Percentiles rank a stretch among this genome's conserved stretches.
phyloP scores from a whole-genome alignment of 2,797 vertebrate genomes.

The Gymnopithys bicolor region DNA sequence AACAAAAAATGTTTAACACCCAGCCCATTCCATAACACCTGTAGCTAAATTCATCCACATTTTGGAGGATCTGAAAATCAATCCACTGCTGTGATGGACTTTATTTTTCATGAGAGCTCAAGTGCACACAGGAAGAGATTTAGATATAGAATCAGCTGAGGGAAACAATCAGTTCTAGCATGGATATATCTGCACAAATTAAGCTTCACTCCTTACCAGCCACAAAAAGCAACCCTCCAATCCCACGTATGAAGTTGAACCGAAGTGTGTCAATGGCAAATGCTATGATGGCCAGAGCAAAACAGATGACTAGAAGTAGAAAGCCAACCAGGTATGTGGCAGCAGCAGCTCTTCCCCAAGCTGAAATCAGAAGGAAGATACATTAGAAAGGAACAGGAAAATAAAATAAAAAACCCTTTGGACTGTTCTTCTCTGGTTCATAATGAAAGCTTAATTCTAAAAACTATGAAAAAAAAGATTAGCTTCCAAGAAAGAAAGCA shows the following conservation, averaged over 20 bases:
- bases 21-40: background rate
- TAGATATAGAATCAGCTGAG: background rate
- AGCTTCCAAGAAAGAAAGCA: background rate
- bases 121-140: background rate
- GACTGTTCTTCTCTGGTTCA: background rate
- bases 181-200: background rate
- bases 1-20: background rate
- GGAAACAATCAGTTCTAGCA: background rate
- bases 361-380: conserved; percentile 50
- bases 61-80: background rate
- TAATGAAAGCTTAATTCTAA: background rate
- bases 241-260: conserved; percentile 72
- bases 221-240: conserved; percentile 67
- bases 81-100: background rate
- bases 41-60: background rate
- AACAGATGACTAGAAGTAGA: conserved; percentile 66
- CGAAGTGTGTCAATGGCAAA: conserved; percentile 69
- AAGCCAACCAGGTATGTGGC: conserved; percentile 66
- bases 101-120: background rate
- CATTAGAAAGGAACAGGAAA: background rate
- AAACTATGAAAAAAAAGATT: background rate
- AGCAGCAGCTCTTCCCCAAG: conserved; percentile 72
- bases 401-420: background rate
- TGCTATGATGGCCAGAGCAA: conserved; percentile 71
- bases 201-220: conserved; percentile 61